These are phyloP conservation scores for Cryptocephalus primarius DNA, from an alignment of 2,888 invertebrate genomes.

Conservation along the genomic window DNA sequence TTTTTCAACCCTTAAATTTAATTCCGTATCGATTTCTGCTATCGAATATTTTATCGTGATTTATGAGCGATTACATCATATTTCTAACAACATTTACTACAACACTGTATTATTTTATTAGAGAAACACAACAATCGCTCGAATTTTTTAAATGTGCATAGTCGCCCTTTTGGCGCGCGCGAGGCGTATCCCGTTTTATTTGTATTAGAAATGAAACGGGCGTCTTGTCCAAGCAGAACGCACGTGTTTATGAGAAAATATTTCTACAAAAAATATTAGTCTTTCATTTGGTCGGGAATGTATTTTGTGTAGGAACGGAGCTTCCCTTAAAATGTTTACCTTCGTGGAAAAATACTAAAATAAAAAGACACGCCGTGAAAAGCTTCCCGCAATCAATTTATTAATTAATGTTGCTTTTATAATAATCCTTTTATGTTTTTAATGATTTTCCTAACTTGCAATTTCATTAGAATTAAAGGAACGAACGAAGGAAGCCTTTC, in stretches of 20 bases:
- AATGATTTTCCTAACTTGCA: constrained; percentile 6
- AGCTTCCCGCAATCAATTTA: constrained; percentile 5
- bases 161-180: too few species aligned
- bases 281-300: constrained; percentile 37
- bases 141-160: too few species aligned
- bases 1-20: too few species aligned
- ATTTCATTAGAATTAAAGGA: constrained; percentile 6
- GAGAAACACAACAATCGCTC: too few species aligned
- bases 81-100: too few species aligned
- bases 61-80: too few species aligned
- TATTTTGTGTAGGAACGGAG: constrained; percentile 31
- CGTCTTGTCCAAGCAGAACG: constrained; percentile 27
- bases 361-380: neutral
- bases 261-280: constrained; percentile 37
- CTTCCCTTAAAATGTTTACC: constrained; percentile 6
- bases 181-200: too few species aligned
- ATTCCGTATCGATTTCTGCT: too few species aligned
- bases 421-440: constrained; percentile 10
- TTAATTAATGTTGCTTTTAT: constrained; percentile 6
- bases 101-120: too few species aligned
- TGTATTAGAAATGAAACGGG: neutral
- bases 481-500: constrained; percentile 5
- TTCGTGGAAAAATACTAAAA: neutral
- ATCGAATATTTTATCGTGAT: too few species aligned
- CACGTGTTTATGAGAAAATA: constrained; percentile 31